phyloP scores from a whole-genome alignment of 2,113 vertebrate genomes.

The Corythoichthys intestinalis region DNA sequence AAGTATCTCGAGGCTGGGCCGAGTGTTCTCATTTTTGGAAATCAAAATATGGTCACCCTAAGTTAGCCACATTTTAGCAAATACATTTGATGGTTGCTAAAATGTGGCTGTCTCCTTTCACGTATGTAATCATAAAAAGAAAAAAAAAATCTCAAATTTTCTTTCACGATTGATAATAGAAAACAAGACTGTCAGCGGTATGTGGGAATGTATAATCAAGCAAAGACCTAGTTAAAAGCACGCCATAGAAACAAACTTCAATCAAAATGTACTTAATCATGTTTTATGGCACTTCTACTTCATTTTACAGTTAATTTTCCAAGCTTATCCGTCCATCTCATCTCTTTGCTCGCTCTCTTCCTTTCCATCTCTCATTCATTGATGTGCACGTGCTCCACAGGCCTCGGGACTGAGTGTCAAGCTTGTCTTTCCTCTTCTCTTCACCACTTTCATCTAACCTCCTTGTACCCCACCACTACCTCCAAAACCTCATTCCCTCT shows the following conservation, averaged over 20 bases:
- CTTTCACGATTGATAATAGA: too few relatives aligned
- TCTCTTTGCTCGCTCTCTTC: constrained; percentile 16
- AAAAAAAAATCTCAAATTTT: too few relatives aligned
- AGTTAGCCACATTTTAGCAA: too few relatives aligned
- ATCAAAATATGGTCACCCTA: too few relatives aligned
- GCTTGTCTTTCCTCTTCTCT: constrained; percentile 30
- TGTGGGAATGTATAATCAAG: background rate
- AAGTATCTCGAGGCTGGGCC: too few relatives aligned
- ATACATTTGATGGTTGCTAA: too few relatives aligned
- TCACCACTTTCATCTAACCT: constrained; percentile 51
- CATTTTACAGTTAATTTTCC: background rate
- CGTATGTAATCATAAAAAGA: too few relatives aligned
- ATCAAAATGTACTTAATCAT: background rate
- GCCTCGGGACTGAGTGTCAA: constrained; percentile 26
- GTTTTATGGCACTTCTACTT: constrained; percentile 8
- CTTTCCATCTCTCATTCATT: constrained; percentile 17
- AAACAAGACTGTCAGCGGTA: background rate
- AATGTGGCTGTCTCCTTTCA: too few relatives aligned
- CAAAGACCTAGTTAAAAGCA: constrained; percentile 2
- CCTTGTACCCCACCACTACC: constrained; percentile 25
- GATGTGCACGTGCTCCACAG: background rate
- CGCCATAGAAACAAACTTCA: background rate
- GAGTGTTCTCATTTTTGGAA: too few relatives aligned
- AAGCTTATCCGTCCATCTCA: constrained; percentile 5
- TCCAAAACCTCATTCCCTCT: constrained; percentile 7